A percentile compares a stretch with the other conserved stretches of the same genome.
Evolutionary conservation across 1,140 invertebrate species (phyloP).

Genomic region (Penaeus japonicus): DNA sequence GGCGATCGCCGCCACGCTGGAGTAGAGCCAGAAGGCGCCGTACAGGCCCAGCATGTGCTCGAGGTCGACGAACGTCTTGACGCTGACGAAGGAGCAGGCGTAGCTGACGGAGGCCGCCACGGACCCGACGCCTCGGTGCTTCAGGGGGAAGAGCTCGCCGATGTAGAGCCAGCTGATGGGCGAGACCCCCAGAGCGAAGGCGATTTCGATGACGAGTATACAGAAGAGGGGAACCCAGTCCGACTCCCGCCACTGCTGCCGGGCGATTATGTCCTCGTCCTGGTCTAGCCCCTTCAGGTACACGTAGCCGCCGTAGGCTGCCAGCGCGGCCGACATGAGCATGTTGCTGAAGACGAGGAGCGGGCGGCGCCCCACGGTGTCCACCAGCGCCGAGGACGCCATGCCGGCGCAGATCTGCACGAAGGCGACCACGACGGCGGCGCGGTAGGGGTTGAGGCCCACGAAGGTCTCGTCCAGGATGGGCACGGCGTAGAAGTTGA

Average conservation of each 20-base stretch:
- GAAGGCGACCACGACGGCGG: conserved; percentile 80
- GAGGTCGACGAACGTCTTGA: conserved; percentile 86
- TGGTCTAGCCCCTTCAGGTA: conserved; percentile 67
- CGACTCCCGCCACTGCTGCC: conserved; percentile 58
- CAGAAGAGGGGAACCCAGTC: conserved; percentile 82
- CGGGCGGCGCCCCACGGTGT: conserved; percentile 79
- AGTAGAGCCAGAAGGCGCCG: conserved; percentile 89
- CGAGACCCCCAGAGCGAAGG: conserved; percentile 86
- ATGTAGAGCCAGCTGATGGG: conserved; percentile 88
- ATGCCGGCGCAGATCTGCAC: conserved; percentile 81
- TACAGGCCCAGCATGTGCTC: conserved; percentile 77
- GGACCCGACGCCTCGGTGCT: conserved; percentile 83
- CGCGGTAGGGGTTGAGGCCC: conserved; percentile 80
- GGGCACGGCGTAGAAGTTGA: conserved; percentile 83
- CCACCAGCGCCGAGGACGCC: conserved; percentile 80
- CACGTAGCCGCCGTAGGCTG: conserved; percentile 79
- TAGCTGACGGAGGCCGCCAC: conserved; percentile 86
- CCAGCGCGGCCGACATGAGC: conserved; percentile 82
- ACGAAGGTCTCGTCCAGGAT: conserved; percentile 78
- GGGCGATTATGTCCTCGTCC: conserved; percentile 51
- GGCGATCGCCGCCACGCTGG: conserved; percentile 81
- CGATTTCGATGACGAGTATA: conserved; percentile 81
- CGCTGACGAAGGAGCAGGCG: conserved; percentile 85
- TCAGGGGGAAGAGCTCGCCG: conserved; percentile 85
- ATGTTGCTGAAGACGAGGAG: conserved; percentile 80